phyloP scores from a whole-genome alignment of 2,797 vertebrate genomes.

The Myotis daubentonii region DNA sequence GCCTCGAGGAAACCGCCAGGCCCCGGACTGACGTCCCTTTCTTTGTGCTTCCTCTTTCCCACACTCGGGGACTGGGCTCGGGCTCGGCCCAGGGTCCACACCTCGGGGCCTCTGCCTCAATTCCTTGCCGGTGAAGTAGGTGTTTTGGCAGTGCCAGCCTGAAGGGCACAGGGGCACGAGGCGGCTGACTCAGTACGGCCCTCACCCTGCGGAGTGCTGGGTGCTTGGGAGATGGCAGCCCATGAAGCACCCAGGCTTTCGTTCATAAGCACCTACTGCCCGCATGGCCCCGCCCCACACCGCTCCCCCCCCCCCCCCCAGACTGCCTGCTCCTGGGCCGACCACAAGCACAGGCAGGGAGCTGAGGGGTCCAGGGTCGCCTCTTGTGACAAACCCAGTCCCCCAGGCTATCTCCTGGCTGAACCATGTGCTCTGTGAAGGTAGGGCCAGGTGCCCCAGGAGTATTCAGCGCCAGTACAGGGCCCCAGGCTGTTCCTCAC shows the following conservation, averaged over 20 bases:
- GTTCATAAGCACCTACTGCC: background rate
- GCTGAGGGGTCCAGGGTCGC: rapidly evolving
- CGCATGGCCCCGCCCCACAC: background rate
- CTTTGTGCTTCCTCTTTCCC: slow-evolving; percentile 79
- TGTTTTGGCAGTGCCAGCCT: rapidly evolving
- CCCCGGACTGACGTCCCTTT: slow-evolving; percentile 69
- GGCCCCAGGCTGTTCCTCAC: background rate
- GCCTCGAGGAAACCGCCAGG: slow-evolving; percentile 72
- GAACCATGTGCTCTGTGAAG: rapidly evolving
- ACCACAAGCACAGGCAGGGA: rapidly evolving
- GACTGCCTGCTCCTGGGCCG: background rate
- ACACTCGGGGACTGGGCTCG: slow-evolving; percentile 40
- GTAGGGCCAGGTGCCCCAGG: background rate
- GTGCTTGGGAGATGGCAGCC: background rate
- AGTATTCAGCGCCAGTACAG: background rate
- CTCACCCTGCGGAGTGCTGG: background rate
- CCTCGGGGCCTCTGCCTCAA: background rate
- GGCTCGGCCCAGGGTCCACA: background rate
- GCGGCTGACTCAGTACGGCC: background rate
- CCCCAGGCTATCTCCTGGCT: background rate
- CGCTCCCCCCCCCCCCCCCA: background rate
- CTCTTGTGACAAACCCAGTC: background rate
- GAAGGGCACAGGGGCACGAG: background rate
- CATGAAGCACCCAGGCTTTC: background rate
- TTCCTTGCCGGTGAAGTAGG: background rate